phyloP scores from a whole-genome alignment of 2,113 vertebrate genomes.

The Ovis aries region ARS-UI_Ramb_v3.0 NC_056070.1:26459501-26460000 shows the following conservation, averaged over 20 bases:
- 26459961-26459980: neutral
- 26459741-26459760: neutral
- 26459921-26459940: neutral
- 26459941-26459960: neutral
- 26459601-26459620: neutral
- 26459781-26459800: neutral
- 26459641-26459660: neutral
- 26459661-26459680: neutral
- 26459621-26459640: neutral
- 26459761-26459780: neutral
- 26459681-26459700: neutral
- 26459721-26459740: neutral
- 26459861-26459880: neutral
- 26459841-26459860: neutral
- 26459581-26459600: neutral
- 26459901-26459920: neutral
- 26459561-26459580: neutral
- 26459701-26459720: neutral
- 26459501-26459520: neutral
- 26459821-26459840: neutral
- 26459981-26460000: neutral
- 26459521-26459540: neutral
- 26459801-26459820: neutral
- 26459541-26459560: neutral
- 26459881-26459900: neutral